phyloP scores from a whole-genome alignment of 2,888 invertebrate species.

The Clanis bilineata region DNA sequence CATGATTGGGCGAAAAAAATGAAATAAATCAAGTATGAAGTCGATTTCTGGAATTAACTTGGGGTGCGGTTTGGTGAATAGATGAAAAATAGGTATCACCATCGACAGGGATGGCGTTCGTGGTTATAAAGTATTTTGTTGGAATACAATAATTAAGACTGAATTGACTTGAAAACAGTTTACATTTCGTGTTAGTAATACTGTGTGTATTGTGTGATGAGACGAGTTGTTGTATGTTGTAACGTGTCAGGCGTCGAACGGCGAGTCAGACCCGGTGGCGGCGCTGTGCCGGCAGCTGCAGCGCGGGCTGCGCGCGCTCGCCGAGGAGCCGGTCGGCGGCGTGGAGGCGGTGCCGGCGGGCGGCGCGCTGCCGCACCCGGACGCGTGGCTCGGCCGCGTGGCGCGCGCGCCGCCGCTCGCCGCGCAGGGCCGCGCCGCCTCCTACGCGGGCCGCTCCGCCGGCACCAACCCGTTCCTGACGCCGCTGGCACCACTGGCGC shows the following conservation, averaged over 20 bases:
- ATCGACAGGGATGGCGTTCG: no score
- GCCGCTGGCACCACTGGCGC: conserved; percentile 31
- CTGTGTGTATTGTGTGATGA: not conserved
- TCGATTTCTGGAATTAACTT: no score
- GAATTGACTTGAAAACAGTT: no score
- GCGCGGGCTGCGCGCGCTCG: conserved; percentile 88
- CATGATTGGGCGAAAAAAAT: no score
- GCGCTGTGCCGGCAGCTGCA: conserved; percentile 92
- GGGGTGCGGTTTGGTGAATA: no score
- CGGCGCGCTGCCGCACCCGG: conserved; percentile 59
- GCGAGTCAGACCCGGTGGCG: conserved; percentile 81
- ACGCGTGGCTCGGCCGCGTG: conserved; percentile 17
- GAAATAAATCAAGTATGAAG: no score
- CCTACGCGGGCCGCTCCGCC: not conserved
- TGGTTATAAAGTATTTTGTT: no score
- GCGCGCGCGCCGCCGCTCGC: conserved; percentile 9
- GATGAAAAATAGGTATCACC: no score
- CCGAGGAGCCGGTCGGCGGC: conserved; percentile 69
- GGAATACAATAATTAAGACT: no score
- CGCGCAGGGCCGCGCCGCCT: conserved; percentile 20
- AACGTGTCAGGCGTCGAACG: no score
- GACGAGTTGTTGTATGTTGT: conserved; percentile 21
- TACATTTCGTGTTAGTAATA: no score
- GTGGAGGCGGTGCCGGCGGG: conserved; percentile 80
- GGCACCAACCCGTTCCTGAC: conserved; percentile 36